Conservation (phyloP, 2,797 vertebrate genomes). For the Enoplosus armatus region DNA sequence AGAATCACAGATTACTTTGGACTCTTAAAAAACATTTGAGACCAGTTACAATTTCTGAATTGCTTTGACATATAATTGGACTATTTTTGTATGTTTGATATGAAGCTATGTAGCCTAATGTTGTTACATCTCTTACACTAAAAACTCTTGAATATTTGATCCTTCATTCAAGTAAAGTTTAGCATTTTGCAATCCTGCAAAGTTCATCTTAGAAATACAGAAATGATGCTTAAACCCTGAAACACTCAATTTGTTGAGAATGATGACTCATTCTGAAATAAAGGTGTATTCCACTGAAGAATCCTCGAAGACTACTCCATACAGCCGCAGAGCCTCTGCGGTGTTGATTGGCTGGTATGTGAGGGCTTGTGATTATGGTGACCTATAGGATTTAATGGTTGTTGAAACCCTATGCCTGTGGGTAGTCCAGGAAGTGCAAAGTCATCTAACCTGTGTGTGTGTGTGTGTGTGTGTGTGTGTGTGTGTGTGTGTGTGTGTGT, state of each 20-base stretch:
- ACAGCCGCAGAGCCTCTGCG: not conserved
- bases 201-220: not conserved
- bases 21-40: not conserved
- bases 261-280: not conserved
- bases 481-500: slow-evolving; percentile 17
- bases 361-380: slow-evolving; percentile 20
- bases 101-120: not conserved
- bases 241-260: not conserved
- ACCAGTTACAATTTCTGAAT: not conserved
- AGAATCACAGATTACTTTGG: not conserved
- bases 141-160: not conserved
- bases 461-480: slow-evolving; percentile 6
- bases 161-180: not conserved
- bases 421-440: slow-evolving; percentile 20
- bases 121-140: not conserved
- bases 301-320: not conserved
- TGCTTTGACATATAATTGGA: not conserved
- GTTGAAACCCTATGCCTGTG: slow-evolving; percentile 38
- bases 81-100: not conserved
- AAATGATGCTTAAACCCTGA: not conserved
- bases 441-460: slow-evolving; percentile 27
- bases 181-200: not conserved
- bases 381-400: slow-evolving; percentile 50
- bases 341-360: slow-evolving; percentile 56
- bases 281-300: not conserved